These are phyloP conservation scores for Limenitis camilla DNA, from an alignment of 2,888 invertebrate genomes.

Conservation along the genomic window DNA sequence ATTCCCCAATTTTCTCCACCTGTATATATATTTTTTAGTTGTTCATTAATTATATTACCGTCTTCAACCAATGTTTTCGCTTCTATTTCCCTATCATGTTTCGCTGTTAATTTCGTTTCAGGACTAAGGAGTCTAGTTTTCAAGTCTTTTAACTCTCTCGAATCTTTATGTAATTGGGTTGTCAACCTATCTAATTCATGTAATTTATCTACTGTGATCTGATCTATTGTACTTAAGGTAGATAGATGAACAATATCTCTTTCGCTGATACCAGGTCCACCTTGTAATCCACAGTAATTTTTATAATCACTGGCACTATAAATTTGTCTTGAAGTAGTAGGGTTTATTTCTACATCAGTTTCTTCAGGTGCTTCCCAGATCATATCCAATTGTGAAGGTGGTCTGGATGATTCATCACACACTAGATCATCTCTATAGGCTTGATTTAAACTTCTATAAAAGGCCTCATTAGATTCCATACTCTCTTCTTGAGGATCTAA, in stretches of 20 bases:
- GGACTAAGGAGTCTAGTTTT: constrained; percentile 81
- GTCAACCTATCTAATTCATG: constrained; percentile 85
- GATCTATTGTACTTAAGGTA: constrained; percentile 83
- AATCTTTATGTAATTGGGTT: constrained; percentile 84
- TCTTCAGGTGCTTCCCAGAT: constrained; percentile 91
- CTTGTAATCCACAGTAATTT: constrained; percentile 80
- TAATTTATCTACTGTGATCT: constrained; percentile 84
- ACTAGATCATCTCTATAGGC: constrained; percentile 88
- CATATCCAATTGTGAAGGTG: constrained; percentile 85
- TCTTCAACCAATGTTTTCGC: constrained; percentile 77
- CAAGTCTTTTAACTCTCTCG: constrained; percentile 83
- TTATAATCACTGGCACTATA: constrained; percentile 86
- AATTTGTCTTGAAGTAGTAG: constrained; percentile 76
- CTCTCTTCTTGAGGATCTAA: constrained; percentile 62
- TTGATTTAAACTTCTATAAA: constrained; percentile 90
- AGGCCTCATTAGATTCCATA: constrained; percentile 88
- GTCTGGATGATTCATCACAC: constrained; percentile 76
- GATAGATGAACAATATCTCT: constrained; percentile 85
- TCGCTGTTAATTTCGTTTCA: constrained; percentile 64
- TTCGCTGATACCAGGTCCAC: constrained; percentile 83
- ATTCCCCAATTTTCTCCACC: constrained; percentile 82
- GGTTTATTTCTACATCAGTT: constrained; percentile 73
- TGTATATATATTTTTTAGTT: constrained; percentile 79
- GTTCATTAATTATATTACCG: constrained; percentile 79
- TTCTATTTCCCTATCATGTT: constrained; percentile 73